These are phyloP conservation scores for Triplophysa dalaica DNA, from an alignment of 2,113 vertebrate genomes.

Conservation along the genomic window DNA sequence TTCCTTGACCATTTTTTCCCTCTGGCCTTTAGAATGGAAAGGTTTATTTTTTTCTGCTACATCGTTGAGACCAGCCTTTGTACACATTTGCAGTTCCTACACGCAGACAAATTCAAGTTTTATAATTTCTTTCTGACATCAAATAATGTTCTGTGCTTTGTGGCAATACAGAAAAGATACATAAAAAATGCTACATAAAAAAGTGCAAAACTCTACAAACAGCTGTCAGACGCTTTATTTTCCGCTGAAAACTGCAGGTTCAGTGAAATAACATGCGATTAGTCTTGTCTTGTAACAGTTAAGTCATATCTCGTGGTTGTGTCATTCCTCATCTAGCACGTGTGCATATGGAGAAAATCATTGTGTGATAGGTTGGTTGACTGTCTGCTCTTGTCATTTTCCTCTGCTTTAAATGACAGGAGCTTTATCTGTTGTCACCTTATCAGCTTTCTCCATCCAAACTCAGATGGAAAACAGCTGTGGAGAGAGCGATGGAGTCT, in stretches of 20 bases:
- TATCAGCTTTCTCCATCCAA: slow-evolving; percentile 26
- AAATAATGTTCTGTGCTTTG: too few species aligned
- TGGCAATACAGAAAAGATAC: too few species aligned
- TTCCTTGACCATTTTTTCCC: too few species aligned
- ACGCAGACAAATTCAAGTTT: too few species aligned
- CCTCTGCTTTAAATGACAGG: slow-evolving; percentile 24
- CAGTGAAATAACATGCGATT: slow-evolving; percentile 10
- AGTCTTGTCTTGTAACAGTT: not conserved
- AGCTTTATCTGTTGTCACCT: slow-evolving; percentile 27
- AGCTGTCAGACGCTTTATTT: not conserved
- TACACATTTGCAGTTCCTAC: too few species aligned
- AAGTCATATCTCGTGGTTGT: slow-evolving; percentile 2
- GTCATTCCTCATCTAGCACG: slow-evolving; percentile 5
- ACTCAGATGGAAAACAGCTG: not conserved
- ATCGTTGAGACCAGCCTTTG: too few species aligned
- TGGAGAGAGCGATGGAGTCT: slow-evolving; percentile 7
- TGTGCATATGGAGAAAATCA: not conserved
- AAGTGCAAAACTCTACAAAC: not conserved
- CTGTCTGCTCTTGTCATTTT: slow-evolving; percentile 24
- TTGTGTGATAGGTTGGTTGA: not conserved
- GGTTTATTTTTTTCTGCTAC: too few species aligned
- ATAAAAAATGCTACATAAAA: not conserved
- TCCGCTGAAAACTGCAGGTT: not conserved
- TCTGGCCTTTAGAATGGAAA: too few species aligned
- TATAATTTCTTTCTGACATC: too few species aligned